Percentiles rank a stretch among this genome's conserved stretches.
These are phyloP conservation scores for Bemisia tabaci DNA, from an alignment of 1,140 invertebrate species.

Conservation along the genomic window DNA sequence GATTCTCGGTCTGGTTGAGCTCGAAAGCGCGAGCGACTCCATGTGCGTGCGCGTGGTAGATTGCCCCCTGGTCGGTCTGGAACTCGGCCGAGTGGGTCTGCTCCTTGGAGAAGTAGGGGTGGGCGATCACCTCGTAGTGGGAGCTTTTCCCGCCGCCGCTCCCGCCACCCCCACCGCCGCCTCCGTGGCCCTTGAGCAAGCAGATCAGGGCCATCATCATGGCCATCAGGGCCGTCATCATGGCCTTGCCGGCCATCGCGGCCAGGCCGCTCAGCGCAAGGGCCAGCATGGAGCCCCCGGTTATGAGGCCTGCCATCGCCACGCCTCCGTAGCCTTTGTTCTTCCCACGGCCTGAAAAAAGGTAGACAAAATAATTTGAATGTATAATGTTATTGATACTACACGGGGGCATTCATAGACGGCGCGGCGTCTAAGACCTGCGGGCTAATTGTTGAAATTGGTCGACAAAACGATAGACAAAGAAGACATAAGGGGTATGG, in stretches of 20 bases:
- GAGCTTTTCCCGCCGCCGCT: not conserved
- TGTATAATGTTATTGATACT: no score
- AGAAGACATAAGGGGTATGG: no score
- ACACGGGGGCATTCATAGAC: no score
- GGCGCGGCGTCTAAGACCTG: no score
- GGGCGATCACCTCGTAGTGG: not conserved
- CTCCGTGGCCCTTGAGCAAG: not conserved
- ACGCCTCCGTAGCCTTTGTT: not conserved
- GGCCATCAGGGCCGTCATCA: not conserved
- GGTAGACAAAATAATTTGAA: no score
- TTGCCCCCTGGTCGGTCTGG: not conserved
- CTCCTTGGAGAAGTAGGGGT: not conserved
- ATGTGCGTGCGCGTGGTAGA: no score
- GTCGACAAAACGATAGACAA: no score
- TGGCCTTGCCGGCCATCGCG: not conserved
- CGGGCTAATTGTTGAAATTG: no score
- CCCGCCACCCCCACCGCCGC: no score
- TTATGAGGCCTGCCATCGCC: not conserved
- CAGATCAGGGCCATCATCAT: not conserved
- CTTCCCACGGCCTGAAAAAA: not conserved
- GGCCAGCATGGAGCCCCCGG: not conserved
- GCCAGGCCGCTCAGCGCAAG: not conserved
- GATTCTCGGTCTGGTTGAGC: no score
- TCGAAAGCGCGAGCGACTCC: no score
- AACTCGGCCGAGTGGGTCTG: not conserved